Base-by-base conservation (phyloP, 1,140 invertebrate genomes). In the Drosophila athabasca region DNA sequence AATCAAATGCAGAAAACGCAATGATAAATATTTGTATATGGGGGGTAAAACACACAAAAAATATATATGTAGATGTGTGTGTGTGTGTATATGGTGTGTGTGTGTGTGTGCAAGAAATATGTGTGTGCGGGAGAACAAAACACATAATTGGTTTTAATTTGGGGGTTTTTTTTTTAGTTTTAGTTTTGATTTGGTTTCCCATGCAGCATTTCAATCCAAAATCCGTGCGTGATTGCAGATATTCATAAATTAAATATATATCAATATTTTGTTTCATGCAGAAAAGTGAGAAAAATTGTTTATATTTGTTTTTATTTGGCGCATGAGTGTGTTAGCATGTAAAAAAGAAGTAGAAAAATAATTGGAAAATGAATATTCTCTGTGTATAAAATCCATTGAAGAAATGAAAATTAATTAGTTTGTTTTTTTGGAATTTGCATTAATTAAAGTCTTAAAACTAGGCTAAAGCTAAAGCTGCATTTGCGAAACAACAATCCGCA, bases 251-350 rank as follows among this genome's bases (percentile, higher is more conserved):
- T 80, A 45, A 74, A 74, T 68, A 64, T 44, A 64, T 79, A 64
- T 66, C 57, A 66, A 74, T 53, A 66, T 51, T 48, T 76, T 66
- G 17, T 61, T 65, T 62, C 75, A 77, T 77, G 66, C 66, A 77
- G 72, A 70, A 69, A 66, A 65, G 65, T 44, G 52, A 62, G 46
- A 73, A 52, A 52, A 52, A 44, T 70, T 58, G 51, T 68, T 76
- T 46, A 54, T 67, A 48, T 76, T 76, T 61, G 41, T 76, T 78
- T 13, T 39, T 66, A 49, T 48, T 54, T 53, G 43, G 35, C 68
- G 72, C 62, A 58, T 71, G 49, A 66, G 55, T 66, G 58, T 76
- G 89, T 85, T 68, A 80, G 89, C 89, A 90, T 90, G 89, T 87
- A 89, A 87, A 81, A 68, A 72, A 71, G 73, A 65, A 19, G 64